Percentiles rank a stretch among this genome's conserved stretches.
phyloP scores from a whole-genome alignment of 2,113 vertebrate genomes.

The Micronisus gabar region DNA sequence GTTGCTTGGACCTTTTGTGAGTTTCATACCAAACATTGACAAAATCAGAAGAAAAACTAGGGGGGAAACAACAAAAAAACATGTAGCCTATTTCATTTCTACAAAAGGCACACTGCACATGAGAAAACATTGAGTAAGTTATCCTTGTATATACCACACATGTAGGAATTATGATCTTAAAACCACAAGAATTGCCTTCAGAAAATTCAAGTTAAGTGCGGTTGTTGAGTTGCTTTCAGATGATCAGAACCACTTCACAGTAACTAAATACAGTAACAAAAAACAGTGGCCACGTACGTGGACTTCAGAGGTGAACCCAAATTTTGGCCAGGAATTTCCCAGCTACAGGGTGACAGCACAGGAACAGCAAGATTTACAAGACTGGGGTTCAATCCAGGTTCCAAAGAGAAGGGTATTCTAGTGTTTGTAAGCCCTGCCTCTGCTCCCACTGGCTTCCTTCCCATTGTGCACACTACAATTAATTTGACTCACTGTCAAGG shows the following conservation, averaged over 20 bases:
- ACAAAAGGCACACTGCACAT: background rate
- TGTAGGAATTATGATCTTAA: background rate
- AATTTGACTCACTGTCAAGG: background rate
- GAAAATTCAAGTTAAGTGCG: background rate
- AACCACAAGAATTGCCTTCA: background rate
- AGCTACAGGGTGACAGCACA: background rate
- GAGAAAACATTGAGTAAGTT: background rate
- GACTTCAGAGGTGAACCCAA: background rate
- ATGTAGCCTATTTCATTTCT: background rate
- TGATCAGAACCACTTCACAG: background rate
- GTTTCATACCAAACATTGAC: background rate
- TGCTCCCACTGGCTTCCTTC: background rate
- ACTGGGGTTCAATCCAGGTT: background rate
- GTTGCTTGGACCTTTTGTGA: background rate
- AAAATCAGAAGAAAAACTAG: background rate
- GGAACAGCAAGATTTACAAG: background rate
- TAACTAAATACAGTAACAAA: background rate
- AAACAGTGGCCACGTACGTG: accelerated
- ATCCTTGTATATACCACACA: background rate
- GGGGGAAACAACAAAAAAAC: background rate
- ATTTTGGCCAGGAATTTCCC: background rate
- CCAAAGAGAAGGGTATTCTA: background rate
- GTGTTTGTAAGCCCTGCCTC: background rate
- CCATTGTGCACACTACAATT: background rate
- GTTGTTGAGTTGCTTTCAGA: background rate